These are phyloP conservation scores for Phylloscopus collybita DNA, from an alignment of 2,797 vertebrate genomes.

Conservation along the genomic window DNA sequence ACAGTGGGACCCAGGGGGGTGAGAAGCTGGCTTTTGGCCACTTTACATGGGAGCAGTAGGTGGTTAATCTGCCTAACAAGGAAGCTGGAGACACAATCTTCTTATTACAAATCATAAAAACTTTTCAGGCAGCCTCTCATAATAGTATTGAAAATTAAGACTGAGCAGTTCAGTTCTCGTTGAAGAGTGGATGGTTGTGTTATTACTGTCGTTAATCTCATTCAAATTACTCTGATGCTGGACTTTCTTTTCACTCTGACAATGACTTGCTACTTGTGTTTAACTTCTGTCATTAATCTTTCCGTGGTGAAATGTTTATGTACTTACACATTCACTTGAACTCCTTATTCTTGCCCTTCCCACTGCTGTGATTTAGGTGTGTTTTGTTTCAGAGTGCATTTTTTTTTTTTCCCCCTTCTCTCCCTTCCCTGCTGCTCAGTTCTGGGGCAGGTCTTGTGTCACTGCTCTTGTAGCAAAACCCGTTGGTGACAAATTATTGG, in stretches of 20 bases:
- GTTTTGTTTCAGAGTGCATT: not conserved
- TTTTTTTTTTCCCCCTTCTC: not conserved
- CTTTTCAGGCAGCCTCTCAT: constrained; percentile 46
- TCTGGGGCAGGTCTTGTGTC: not conserved
- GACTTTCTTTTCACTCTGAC: constrained; percentile 38
- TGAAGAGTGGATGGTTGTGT: constrained; percentile 17
- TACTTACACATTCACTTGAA: not conserved
- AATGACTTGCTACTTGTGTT: constrained; percentile 18
- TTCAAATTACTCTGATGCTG: constrained; percentile 22
- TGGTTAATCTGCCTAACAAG: constrained; percentile 65
- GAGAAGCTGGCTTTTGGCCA: constrained; percentile 38
- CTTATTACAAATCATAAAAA: constrained; percentile 48
- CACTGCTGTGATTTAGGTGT: not conserved
- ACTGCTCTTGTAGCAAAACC: not conserved
- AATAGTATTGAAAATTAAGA: constrained; percentile 46
- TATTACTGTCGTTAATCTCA: constrained; percentile 57
- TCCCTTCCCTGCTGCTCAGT: not conserved
- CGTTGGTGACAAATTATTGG: not conserved
- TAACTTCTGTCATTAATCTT: constrained; percentile 2
- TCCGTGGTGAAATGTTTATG: not conserved
- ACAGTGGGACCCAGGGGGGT: not conserved
- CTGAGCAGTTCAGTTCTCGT: constrained; percentile 32
- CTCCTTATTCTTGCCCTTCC: not conserved
- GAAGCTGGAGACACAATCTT: constrained; percentile 48
- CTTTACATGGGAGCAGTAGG: constrained; percentile 31